Evolutionary conservation across 2,888 invertebrate genomes (phyloP).

Genomic region (Trichopria drosophilae): DNA sequence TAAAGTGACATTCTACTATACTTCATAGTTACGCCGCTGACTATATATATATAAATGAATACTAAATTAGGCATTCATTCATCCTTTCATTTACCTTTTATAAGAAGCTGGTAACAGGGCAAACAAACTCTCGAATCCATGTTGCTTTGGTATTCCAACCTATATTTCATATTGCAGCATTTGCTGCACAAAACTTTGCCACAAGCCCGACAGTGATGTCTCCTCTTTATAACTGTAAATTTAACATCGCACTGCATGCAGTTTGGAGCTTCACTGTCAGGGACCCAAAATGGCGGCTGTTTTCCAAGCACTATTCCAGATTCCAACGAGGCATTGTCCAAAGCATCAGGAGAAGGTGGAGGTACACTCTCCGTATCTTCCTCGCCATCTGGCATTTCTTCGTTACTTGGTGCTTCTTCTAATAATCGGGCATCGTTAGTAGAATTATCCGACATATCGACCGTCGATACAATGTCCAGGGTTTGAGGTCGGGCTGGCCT

Average conservation of each 20-base stretch:
- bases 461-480: constrained; percentile 48
- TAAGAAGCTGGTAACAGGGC: constrained; percentile 68
- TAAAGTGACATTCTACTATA: too few species aligned
- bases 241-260: constrained; percentile 82
- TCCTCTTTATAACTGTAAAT: constrained; percentile 79
- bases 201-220: constrained; percentile 88
- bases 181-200: constrained; percentile 79
- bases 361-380: constrained; percentile 41
- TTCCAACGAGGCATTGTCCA: constrained; percentile 52
- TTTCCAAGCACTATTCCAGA: constrained; percentile 66
- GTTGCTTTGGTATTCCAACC: constrained; percentile 72
- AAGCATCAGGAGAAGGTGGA: constrained; percentile 49
- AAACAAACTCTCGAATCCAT: constrained; percentile 80
- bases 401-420: constrained; percentile 40
- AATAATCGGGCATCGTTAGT: constrained; percentile 42
- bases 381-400: constrained; percentile 41
- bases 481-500: constrained; percentile 52
- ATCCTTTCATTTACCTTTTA: constrained; percentile 54
- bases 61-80: neutral
- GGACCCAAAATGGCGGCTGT: constrained; percentile 83
- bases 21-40: too few species aligned
- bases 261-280: constrained; percentile 76
- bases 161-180: constrained; percentile 74
- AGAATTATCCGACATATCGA: constrained; percentile 41
- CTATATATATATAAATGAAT: neutral